Percentiles rank a stretch among this genome's conserved stretches.
Conservation (phyloP, 2,113 vertebrate genomes). For the Anoura caudifer region DNA sequence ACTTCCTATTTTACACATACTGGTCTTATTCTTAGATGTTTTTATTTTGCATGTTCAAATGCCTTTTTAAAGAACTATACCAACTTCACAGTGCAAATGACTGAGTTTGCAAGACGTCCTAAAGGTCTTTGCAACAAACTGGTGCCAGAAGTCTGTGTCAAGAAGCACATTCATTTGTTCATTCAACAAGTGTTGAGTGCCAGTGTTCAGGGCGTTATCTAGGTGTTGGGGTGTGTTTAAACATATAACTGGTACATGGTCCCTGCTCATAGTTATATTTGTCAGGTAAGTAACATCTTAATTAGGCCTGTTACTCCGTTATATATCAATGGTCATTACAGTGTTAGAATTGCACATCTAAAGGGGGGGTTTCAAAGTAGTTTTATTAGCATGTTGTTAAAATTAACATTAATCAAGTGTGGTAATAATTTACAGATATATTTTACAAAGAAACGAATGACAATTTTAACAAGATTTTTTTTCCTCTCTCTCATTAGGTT, state of each 20-base stretch:
- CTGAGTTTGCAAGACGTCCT: not conserved
- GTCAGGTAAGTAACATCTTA: slow-evolving; percentile 37
- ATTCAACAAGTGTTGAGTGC: not conserved
- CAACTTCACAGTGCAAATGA: not conserved
- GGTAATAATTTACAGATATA: slow-evolving; percentile 11
- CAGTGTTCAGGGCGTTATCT: not conserved
- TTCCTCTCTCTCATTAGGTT: slow-evolving; percentile 88
- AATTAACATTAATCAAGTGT: slow-evolving; percentile 8
- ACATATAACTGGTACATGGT: not conserved
- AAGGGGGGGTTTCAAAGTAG: slow-evolving; percentile 23
- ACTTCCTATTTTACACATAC: not conserved
- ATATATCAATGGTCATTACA: slow-evolving; percentile 11
- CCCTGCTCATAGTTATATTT: slow-evolving; percentile 27
- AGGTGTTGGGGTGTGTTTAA: not conserved
- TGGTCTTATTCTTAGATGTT: not conserved
- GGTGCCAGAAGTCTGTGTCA: not conserved
- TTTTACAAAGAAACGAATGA: slow-evolving; percentile 57
- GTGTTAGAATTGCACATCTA: slow-evolving; percentile 31
- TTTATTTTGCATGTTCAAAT: slow-evolving; percentile 21
- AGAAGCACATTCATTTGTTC: slow-evolving; percentile 14
- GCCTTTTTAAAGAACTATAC: not conserved
- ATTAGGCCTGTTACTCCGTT: slow-evolving; percentile 17
- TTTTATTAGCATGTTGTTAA: slow-evolving; percentile 46
- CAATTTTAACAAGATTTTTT: slow-evolving; percentile 78
- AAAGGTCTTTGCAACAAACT: not conserved